Evolutionary conservation across 2,888 invertebrate genomes (phyloP).

Genomic region (Parapristionchus giblindavisi): DNA sequence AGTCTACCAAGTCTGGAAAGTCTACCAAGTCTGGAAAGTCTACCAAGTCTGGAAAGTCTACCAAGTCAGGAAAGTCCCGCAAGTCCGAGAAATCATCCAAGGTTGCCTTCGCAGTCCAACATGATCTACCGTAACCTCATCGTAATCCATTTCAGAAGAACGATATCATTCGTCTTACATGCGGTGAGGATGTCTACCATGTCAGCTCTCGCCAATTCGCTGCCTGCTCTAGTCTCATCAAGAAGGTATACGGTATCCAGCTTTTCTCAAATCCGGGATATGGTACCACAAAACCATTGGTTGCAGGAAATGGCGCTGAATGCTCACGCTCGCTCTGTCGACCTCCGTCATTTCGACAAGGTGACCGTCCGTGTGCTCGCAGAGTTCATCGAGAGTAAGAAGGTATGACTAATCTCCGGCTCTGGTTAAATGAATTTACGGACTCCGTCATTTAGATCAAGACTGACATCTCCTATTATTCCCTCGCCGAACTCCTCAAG

Average conservation of each 20-base stretch:
- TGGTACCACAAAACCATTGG: no score
- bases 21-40: no score
- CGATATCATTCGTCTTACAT: conserved; percentile 18
- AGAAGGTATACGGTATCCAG: no score
- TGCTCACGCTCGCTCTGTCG: conserved; percentile 2
- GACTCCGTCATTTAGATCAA: conserved; percentile 33
- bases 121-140: neutral
- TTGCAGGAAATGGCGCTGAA: conserved; percentile 26
- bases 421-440: no score
- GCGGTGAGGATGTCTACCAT: conserved; percentile 32
- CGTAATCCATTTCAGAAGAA: neutral
- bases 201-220: conserved; percentile 20
- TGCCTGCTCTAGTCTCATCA: conserved; percentile 33
- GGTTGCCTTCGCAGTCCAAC: neutral
- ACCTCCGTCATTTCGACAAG: conserved; percentile 32
- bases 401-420: conserved; percentile 7
- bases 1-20: no score
- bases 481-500: conserved; percentile 38
- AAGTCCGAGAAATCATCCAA: no score
- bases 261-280: no score
- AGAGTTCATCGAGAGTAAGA: conserved; percentile 32
- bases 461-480: conserved; percentile 34
- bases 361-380: conserved; percentile 25
- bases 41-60: no score
- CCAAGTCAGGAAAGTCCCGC: no score